Evolutionary conservation across 1,140 invertebrate species (phyloP).

Genomic region (Teleogryllus occipitalis): DNA sequence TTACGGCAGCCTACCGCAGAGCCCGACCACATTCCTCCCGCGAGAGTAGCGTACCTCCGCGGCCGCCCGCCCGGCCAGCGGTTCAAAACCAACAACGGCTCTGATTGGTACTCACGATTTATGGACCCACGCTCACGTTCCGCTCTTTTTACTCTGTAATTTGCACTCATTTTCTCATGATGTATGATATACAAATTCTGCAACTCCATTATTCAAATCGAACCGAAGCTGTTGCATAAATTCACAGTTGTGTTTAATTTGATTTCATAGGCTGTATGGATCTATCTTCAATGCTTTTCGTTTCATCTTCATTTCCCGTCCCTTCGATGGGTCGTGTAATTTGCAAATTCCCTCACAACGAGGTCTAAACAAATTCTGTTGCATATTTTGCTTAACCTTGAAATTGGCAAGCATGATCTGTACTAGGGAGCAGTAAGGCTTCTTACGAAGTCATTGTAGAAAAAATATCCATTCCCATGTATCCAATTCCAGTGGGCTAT

Average conservation of each 20-base stretch:
- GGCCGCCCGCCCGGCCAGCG: too few species aligned
- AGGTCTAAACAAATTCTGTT: too few species aligned
- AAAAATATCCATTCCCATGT: too few species aligned
- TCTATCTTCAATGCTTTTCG: too few species aligned
- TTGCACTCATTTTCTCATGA: conserved; percentile 4
- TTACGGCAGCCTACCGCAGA: conserved; percentile 2
- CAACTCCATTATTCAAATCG: conserved; percentile 4
- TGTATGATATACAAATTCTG: conserved; percentile 5
- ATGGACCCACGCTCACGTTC: not conserved
- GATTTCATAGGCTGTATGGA: not conserved
- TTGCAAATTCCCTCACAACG: too few species aligned
- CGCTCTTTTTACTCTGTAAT: not conserved
- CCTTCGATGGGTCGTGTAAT: too few species aligned
- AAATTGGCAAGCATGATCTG: too few species aligned
- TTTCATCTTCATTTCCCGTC: too few species aligned
- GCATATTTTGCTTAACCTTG: too few species aligned
- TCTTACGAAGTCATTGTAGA: too few species aligned
- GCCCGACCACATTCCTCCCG: not conserved
- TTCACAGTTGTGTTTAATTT: conserved; percentile 1
- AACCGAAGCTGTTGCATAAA: not conserved
- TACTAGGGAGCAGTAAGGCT: too few species aligned
- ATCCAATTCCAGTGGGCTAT: too few species aligned
- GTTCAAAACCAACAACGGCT: not conserved
- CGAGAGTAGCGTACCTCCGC: not conserved
- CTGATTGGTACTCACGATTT: not conserved